Evolutionary conservation across 92 coral and sea anemone species (phyloP).

Genomic region (Porites rus): DNA sequence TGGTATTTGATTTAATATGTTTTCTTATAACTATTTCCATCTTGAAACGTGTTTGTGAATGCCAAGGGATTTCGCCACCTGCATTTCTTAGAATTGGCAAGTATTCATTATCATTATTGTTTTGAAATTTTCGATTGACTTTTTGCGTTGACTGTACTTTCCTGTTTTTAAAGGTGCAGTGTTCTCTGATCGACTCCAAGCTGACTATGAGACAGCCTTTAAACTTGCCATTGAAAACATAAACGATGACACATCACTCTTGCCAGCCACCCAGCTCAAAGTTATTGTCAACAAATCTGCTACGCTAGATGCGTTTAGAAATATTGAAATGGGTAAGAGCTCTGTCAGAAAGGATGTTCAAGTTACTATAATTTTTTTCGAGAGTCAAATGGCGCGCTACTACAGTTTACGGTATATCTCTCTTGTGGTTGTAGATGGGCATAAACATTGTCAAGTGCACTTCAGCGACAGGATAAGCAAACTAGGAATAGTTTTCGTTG

Average conservation of each 20-base stretch:
- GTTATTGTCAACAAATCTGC: slow-evolving; percentile 75
- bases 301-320: slow-evolving; percentile 73
- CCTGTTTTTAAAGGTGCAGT: slow-evolving; percentile 23
- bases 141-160: neutral
- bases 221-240: slow-evolving; percentile 73
- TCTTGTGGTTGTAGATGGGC: neutral
- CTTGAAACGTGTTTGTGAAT: neutral
- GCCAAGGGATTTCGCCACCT: slow-evolving; percentile 6
- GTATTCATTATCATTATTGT: neutral
- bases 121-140: neutral
- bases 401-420: neutral
- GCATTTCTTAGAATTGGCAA: slow-evolving; percentile 19
- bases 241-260: slow-evolving; percentile 47
- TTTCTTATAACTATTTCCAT: neutral
- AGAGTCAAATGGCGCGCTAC: neutral
- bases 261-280: slow-evolving; percentile 60
- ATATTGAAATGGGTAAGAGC: slow-evolving; percentile 69
- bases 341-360: neutral
- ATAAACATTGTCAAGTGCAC: neutral
- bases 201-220: slow-evolving; percentile 71
- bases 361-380: no score
- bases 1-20: neutral
- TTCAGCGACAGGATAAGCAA: neutral
- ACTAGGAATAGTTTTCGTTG: neutral
- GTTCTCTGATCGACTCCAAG: slow-evolving; percentile 18